These are phyloP conservation scores for Brachyalestes nurse DNA, from an alignment of 2,797 vertebrate species.

Conservation along the genomic window DNA sequence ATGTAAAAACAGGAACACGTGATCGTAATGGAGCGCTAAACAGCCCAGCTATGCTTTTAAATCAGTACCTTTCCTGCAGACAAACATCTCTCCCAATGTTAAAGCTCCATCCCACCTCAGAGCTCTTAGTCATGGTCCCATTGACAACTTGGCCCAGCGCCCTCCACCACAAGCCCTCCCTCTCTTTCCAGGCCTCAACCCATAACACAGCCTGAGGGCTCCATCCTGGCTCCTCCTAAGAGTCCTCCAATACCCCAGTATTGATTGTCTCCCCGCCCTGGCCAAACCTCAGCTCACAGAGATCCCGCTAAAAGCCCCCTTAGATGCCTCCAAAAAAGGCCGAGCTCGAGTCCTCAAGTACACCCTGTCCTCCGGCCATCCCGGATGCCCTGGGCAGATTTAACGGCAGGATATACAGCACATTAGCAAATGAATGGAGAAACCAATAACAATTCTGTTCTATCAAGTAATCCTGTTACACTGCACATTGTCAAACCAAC, in stretches of 20 bases:
- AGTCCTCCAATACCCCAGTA: constrained; percentile 51
- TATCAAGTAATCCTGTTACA: constrained; percentile 2
- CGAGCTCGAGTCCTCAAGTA: constrained; percentile 52
- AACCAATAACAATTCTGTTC: neutral
- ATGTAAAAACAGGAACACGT: neutral
- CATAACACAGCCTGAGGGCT: constrained; percentile 59
- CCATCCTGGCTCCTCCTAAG: constrained; percentile 53
- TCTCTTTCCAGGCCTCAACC: constrained; percentile 63
- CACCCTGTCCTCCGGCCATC: constrained; percentile 38
- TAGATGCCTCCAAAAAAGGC: constrained; percentile 43
- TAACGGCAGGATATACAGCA: constrained; percentile 34
- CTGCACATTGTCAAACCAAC: neutral
- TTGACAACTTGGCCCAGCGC: constrained; percentile 68
- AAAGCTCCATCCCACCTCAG: constrained; percentile 63
- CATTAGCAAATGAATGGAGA: constrained; percentile 23
- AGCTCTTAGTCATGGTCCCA: constrained; percentile 65
- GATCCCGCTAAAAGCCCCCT: constrained; percentile 37
- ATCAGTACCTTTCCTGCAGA: constrained; percentile 62
- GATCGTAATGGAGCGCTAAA: constrained; percentile 32
- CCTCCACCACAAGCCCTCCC: constrained; percentile 62
- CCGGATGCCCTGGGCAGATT: constrained; percentile 17
- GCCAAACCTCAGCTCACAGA: constrained; percentile 66
- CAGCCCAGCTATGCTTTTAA: constrained; percentile 33
- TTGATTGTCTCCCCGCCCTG: constrained; percentile 50
- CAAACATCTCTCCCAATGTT: constrained; percentile 48